Conservation (phyloP, 2,113 vertebrate species). For the Eolophus roseicapilla region DNA sequence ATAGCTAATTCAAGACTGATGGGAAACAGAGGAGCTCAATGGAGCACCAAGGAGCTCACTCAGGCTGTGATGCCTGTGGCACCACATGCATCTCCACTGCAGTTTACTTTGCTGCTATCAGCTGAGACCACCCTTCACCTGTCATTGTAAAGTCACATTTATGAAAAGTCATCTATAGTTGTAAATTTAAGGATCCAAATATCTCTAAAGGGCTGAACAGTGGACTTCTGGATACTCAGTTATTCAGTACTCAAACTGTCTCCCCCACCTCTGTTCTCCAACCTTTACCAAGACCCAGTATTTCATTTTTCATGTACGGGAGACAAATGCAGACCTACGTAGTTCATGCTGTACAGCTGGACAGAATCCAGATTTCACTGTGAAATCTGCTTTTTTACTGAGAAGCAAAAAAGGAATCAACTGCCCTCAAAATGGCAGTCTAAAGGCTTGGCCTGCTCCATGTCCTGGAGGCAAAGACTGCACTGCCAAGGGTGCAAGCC, state of each 20-base stretch:
- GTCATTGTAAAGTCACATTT: not conserved
- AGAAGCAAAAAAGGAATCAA: not conserved
- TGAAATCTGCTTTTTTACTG: not conserved
- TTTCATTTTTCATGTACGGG: not conserved
- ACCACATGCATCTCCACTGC: not conserved
- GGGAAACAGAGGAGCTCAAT: not conserved
- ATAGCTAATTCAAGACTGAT: not conserved
- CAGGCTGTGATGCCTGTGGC: not conserved
- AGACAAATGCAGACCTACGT: not conserved
- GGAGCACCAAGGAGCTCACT: not conserved
- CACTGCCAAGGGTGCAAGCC: accelerated
- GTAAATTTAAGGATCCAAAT: not conserved
- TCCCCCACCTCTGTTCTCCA: not conserved
- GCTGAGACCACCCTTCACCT: not conserved
- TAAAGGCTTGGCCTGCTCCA: not conserved
- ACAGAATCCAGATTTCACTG: not conserved
- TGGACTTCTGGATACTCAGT: not conserved
- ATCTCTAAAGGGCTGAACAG: not conserved
- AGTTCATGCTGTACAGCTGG: not conserved
- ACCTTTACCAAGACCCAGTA: not conserved
- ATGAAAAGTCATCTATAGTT: not conserved
- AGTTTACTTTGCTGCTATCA: not conserved
- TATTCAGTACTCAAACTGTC: not conserved
- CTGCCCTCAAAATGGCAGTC: not conserved
- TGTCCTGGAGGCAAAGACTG: not conserved